Base-by-base conservation (phyloP, 2,888 invertebrate species). In the Tortrix viridana region DNA sequence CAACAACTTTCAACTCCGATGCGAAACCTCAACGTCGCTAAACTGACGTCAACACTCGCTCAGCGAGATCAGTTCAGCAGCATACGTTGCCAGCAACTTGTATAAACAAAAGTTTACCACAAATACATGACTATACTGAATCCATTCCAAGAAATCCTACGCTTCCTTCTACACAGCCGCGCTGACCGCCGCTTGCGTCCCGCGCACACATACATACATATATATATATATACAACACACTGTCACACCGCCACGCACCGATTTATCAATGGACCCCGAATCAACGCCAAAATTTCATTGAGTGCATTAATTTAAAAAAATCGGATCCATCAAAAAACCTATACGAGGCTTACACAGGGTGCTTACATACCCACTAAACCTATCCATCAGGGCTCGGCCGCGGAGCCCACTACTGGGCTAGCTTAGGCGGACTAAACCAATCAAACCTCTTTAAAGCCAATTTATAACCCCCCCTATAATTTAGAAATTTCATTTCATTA, bases 291-390 rank as follows among this genome's bases (percentile, higher is more conserved):
- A 23, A 52, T 41, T 23, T 49, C 26, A 48, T 55, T 16, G 1
- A 26, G 18, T 46, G 23, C 41, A 48, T 46, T 22, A 43, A 52
- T 50, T 44, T 19, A 47, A 56, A 49, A 64, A 48, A 58, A 57
- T n/a, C 61, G 59, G 68, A 37, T 32, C 48, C 70, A 62, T 65
- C 60, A 60, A 64, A 57, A 65, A 67, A 44, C 22, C 50, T n/a
- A 23, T 37, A 23, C 60, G 59, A 55, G 22, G 65, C 58, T 63
- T 48, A 69, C 86, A 84, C 87, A 75, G 86, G 88, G 87, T 87
- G 88, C 85, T 86, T 85, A 88, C 88, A 74, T 70, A 77, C 78
- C 83, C 85, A 78, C 84, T 83, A 81, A 86, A 79, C 81, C 85
- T 86, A 86, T 71, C 79, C 82, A 52, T 62, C 60, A 12, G 32